Evolutionary conservation across 2,888 invertebrate genomes (phyloP).

Genomic region (Alsophila aescularia): DNA sequence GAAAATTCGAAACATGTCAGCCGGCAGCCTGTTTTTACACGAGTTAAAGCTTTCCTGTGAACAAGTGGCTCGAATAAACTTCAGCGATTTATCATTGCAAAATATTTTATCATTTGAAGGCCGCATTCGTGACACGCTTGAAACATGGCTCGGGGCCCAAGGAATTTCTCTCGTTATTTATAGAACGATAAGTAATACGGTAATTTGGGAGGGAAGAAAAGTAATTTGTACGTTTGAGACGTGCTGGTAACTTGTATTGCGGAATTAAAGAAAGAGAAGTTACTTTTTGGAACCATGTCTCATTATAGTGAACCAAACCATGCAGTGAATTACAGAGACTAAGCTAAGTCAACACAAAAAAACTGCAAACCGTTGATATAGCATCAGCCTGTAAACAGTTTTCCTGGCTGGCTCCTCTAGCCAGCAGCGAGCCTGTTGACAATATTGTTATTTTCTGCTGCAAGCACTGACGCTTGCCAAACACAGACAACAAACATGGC

Average conservation of each 20-base stretch:
- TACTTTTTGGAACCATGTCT: neutral
- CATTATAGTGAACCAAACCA: too few relatives aligned
- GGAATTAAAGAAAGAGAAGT: neutral
- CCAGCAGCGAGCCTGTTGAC: too few relatives aligned
- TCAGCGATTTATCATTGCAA: constrained; percentile 29
- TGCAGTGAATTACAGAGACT: too few relatives aligned
- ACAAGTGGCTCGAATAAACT: constrained; percentile 29
- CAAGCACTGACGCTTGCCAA: too few relatives aligned
- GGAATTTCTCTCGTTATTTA: constrained; percentile 11
- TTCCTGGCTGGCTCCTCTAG: too few relatives aligned
- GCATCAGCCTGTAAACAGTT: too few relatives aligned
- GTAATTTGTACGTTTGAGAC: neutral
- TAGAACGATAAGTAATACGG: constrained; percentile 13
- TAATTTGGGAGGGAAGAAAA: constrained; percentile 7
- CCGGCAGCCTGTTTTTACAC: neutral
- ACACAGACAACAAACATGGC: too few relatives aligned
- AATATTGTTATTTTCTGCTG: too few relatives aligned
- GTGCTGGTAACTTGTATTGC: neutral
- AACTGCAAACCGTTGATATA: too few relatives aligned
- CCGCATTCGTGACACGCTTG: neutral
- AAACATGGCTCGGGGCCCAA: neutral
- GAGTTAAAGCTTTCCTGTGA: constrained; percentile 2
- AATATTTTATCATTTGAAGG: constrained; percentile 23
- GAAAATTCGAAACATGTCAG: neutral
- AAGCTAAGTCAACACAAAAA: too few relatives aligned